A percentile compares a stretch with the other conserved stretches of the same genome.
Evolutionary conservation across 2,888 invertebrate species (phyloP).

Genomic region (Ganaspis brasiliensis): DNA sequence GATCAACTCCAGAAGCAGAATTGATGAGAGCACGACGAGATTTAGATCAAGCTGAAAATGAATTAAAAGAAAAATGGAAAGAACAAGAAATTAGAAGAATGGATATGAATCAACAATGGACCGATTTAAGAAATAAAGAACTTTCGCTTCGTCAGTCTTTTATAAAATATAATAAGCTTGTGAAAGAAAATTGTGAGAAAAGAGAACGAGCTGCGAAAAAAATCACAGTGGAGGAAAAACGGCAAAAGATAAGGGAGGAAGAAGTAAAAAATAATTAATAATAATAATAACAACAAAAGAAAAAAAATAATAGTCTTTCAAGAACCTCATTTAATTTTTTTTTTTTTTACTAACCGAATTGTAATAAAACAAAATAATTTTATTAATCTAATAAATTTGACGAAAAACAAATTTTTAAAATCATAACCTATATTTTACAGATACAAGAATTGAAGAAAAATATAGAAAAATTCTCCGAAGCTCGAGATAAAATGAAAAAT

Average conservation of each 20-base stretch:
- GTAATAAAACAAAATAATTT: no score
- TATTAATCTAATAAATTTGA: no score
- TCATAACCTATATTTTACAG: no score
- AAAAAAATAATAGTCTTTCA: neutral
- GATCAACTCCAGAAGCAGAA: constrained; percentile 82
- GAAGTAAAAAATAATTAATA: constrained; percentile 17
- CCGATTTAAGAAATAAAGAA: constrained; percentile 82
- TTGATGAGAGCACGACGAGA: constrained; percentile 83
- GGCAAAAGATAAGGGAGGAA: constrained; percentile 70
- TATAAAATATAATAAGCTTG: constrained; percentile 85
- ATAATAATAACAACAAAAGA: neutral
- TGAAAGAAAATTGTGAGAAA: constrained; percentile 85
- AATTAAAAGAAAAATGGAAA: constrained; percentile 80
- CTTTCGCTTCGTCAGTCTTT: constrained; percentile 83
- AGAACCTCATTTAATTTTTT: no score
- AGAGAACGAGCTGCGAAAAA: constrained; percentile 84
- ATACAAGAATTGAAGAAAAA: constrained; percentile 82
- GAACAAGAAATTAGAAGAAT: constrained; percentile 80
- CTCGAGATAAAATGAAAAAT: constrained; percentile 83
- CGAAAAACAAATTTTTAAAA: no score
- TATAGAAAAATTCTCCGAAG: constrained; percentile 81
- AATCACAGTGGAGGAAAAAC: constrained; percentile 82
- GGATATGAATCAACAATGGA: constrained; percentile 83
- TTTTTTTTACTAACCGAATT: no score
- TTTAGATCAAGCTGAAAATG: constrained; percentile 82